Base-by-base conservation (phyloP, 92 coral and sea anemone genomes). In the Plumapathes pennacea region DNA sequence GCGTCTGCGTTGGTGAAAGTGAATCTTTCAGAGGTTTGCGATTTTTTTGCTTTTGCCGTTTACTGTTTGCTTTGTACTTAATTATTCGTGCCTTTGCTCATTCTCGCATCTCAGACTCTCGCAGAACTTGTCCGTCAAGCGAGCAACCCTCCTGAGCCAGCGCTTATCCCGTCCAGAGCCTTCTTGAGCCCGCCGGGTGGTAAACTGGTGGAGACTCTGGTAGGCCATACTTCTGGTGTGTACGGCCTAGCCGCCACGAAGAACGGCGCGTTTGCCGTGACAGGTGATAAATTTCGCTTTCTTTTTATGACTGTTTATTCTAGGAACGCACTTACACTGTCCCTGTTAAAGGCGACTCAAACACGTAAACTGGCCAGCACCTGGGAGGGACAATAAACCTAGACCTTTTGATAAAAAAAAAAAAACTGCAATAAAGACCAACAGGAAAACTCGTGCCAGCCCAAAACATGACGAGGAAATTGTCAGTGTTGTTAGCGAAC, bases 171-270 rank as follows among this genome's bases (percentile, higher is more conserved):
- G 38, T 69, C 70, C 51, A 80, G 95, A 55, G 95, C 89, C 30
- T 86, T 86, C 43, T 85, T 86, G 38, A 77, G 82, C n/a, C 95
- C 95, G 10, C 95, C 95, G 14, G 95, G 95, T 0, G 95, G 95
- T 27, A 88, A 85, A 62, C 46, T 89, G 45, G 85, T 80, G 7
- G 75, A 81, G 64, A 89, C 97, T 0, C 67, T 89, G 4, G 91
- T 85, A 7, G 89, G 85, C 10, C 89, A 89, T 61, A 61, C 58
- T 9, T 47, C 58, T 28, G 89, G 85, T 10, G 85, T 82, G 11
- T 82, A 76, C 57, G 95, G 85, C 41, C 44, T 86, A 54, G 72
- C 95, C 4, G 74, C 73, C 10, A 76, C 85, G 6, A 68, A 61
- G 28, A 71, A 86, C 49, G 85, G 89, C 5, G 64, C 42, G 32